These are phyloP conservation scores for Macrophya annulata DNA, from an alignment of 2,888 invertebrate species.

Conservation along the genomic window DNA sequence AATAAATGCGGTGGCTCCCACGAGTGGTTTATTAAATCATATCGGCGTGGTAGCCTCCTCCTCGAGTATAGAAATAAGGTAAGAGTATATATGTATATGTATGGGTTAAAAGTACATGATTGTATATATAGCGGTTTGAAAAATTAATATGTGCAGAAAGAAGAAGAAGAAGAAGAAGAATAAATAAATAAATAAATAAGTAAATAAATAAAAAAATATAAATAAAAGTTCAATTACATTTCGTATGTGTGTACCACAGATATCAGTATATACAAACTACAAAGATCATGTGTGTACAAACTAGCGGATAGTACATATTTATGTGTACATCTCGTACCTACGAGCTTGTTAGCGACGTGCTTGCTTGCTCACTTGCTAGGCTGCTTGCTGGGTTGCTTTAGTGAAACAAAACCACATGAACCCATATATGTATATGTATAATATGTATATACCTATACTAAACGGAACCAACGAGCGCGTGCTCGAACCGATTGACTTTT, in stretches of 20 bases:
- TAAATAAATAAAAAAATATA: no score
- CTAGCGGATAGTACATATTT: background rate
- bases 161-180: background rate
- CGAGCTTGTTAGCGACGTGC: conserved; percentile 46
- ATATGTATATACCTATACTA: background rate
- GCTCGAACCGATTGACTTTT: conserved; percentile 27
- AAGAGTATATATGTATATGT: background rate
- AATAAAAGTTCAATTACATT: background rate
- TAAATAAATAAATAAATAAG: background rate
- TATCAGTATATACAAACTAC: background rate
- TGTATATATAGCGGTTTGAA: background rate
- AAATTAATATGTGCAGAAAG: background rate
- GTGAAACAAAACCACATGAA: conserved; percentile 15
- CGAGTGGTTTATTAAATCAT: conserved; percentile 46
- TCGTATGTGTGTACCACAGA: background rate
- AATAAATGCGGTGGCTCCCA: conserved; percentile 70
- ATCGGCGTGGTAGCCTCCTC: background rate
- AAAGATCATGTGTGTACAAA: background rate
- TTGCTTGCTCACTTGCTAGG: background rate
- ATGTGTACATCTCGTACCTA: conserved; percentile 22
- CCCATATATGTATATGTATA: background rate
- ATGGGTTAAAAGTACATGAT: background rate
- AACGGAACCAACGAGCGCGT: background rate
- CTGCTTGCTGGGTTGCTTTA: no score
- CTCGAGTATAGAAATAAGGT: background rate